Evolutionary conservation across 1,140 invertebrate species (phyloP).

Genomic region (Halyomorpha halys): DNA sequence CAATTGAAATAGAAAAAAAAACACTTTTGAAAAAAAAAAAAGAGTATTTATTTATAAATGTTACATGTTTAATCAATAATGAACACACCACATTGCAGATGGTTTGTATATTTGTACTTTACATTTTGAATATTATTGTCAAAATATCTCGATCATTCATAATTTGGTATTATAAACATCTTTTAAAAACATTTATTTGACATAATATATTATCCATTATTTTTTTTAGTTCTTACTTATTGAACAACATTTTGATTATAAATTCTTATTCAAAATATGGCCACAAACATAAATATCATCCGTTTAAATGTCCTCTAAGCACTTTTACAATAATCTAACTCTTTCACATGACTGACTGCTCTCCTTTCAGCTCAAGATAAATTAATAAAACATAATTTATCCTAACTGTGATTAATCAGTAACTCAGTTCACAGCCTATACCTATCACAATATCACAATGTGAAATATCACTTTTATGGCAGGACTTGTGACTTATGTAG

Average conservation of each 20-base stretch:
- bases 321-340: no score
- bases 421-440: neutral
- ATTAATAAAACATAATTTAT: conserved; percentile 1
- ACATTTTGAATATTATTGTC: neutral
- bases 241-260: no score
- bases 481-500: conserved; percentile 4
- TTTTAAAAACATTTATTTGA: no score
- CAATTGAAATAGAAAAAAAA: neutral
- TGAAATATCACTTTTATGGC: conserved; percentile 12
- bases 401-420: neutral
- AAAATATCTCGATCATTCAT: no score
- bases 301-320: no score
- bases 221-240: no score
- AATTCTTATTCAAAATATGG: no score
- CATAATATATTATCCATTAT: no score
- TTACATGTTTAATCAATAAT: conserved; percentile 8
- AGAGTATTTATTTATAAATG: neutral
- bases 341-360: no score
- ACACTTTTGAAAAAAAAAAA: neutral
- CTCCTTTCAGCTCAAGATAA: no score
- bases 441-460: neutral
- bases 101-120: conserved; percentile 1
- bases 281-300: no score
- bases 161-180: no score
- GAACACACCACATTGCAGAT: conserved; percentile 10